Evolutionary conservation across 2,888 invertebrate genomes (phyloP), one percentile per base, ranked within the genome.

Genomic region (Troilus luridus): DNA sequence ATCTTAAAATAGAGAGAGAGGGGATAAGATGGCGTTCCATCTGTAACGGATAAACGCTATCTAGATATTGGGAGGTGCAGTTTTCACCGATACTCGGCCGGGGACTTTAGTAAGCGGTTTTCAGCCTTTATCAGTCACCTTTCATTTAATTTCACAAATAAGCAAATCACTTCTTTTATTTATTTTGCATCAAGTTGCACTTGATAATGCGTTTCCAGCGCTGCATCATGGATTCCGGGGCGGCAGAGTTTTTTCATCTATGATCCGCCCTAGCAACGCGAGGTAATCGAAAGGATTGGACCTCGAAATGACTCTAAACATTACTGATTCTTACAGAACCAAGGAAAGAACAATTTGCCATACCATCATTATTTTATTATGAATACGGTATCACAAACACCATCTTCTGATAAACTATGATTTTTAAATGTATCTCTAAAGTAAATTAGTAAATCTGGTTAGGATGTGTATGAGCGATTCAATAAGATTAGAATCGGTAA

Each of bases 161-260:
- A 88, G 64, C 64, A 88, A 88, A 88, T 62, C 62, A 41, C 62
- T 64, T 88, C 41, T 58, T 59, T 88, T n/a, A 60, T 27, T 60
- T 60, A 60, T 59, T 88, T 88, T 60, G 41, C 64, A 64, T 88
- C 41, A n/a, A 58, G 64, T 64, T 88, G 88, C 60, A 88, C 88
- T 58, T 54, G 88, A 88, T 88, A 60, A 88, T 85, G 85, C 85
- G 56, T 77, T 77, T 41, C 85, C 5, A n/a, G 12, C 12, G 85
- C 85, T 85, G 85, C 85, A 58, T 56, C 85, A 58, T 54, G 54
- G 12, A 77, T 77, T 77, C 72, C 41, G 14, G 17, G 17, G 5
- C n/a, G 14, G 3, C 9, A 14, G 72, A 72, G 12, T 72, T 72
- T 72, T 27, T 72, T 24, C 10, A 21, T 24, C 14, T 14, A 24